Percentiles rank a stretch among this genome's conserved stretches.
Evolutionary conservation across 1,140 invertebrate genomes (phyloP).

Genomic region (Drosophila littoralis): DNA sequence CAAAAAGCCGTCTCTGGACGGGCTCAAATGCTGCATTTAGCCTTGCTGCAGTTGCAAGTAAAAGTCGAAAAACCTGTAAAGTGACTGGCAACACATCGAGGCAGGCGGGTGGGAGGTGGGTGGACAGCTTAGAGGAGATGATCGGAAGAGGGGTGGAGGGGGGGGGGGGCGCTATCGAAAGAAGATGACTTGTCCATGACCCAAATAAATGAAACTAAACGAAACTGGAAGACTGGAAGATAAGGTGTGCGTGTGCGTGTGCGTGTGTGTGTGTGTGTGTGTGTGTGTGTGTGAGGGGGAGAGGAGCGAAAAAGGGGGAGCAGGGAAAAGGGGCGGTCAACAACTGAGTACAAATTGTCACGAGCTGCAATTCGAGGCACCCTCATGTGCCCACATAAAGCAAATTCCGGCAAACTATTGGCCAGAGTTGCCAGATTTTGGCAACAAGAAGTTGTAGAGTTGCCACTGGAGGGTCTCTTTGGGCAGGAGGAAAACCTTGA

Average conservation of each 20-base stretch:
- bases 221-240: slow-evolving; percentile 17
- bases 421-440: slow-evolving; percentile 1
- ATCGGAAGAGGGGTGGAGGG: neutral
- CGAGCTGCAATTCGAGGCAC: neutral
- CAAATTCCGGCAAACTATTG: slow-evolving; percentile 4
- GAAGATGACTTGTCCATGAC: slow-evolving; percentile 78
- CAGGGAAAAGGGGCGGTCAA: neutral
- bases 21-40: slow-evolving; percentile 24
- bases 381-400: slow-evolving; percentile 7
- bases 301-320: neutral
- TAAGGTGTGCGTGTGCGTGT: too few species aligned
- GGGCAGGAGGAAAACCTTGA: too few species aligned
- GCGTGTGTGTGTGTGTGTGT: neutral
- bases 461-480: too few species aligned
- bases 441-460: neutral
- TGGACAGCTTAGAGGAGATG: neutral
- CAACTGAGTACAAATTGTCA: slow-evolving; percentile 12
- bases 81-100: neutral
- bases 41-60: slow-evolving; percentile 67
- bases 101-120: neutral
- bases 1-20: slow-evolving; percentile 39
- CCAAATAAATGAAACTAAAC: slow-evolving; percentile 70
- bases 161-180: slow-evolving; percentile 8
- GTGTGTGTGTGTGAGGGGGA: neutral
- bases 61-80: slow-evolving; percentile 81